Conservation (phyloP, 2,113 vertebrate genomes). For the Clarias macrocephalus region DNA sequence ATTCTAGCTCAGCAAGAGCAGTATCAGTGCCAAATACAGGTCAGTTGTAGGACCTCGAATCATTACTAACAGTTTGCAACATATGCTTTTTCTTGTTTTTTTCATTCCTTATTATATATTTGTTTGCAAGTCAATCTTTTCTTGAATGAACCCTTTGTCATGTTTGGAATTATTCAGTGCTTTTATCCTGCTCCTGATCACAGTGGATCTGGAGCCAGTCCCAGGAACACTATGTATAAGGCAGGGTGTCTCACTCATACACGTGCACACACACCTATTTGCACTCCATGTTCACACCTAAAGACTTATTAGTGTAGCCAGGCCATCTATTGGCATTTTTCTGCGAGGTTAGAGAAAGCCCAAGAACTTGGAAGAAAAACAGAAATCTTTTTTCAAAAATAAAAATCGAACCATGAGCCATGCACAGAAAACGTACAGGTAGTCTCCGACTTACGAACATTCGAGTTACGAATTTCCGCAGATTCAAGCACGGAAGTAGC, state of each 20-base stretch:
- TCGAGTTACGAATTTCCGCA: no score
- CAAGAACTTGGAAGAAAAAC: background rate
- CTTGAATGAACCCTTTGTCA: background rate
- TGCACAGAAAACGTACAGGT: background rate
- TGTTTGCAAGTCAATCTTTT: background rate
- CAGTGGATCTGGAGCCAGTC: background rate
- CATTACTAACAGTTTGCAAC: background rate
- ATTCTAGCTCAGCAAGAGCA: conserved; percentile 90
- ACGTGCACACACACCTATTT: background rate
- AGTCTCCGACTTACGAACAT: no score
- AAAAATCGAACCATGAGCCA: background rate
- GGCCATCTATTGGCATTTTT: background rate
- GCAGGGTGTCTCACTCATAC: background rate
- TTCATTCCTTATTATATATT: background rate
- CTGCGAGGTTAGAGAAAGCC: background rate
- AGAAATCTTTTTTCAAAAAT: background rate
- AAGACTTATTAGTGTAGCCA: background rate
- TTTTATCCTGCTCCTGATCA: background rate
- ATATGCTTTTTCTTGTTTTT: background rate
- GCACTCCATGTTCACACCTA: background rate
- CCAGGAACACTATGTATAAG: background rate
- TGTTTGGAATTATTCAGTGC: background rate
- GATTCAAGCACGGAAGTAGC: no score
- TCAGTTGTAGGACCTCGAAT: conserved; percentile 54
- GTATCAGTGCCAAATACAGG: conserved; percentile 92